phyloP scores from a whole-genome alignment of 2,113 vertebrate genomes.

The Fregata magnificens region DNA sequence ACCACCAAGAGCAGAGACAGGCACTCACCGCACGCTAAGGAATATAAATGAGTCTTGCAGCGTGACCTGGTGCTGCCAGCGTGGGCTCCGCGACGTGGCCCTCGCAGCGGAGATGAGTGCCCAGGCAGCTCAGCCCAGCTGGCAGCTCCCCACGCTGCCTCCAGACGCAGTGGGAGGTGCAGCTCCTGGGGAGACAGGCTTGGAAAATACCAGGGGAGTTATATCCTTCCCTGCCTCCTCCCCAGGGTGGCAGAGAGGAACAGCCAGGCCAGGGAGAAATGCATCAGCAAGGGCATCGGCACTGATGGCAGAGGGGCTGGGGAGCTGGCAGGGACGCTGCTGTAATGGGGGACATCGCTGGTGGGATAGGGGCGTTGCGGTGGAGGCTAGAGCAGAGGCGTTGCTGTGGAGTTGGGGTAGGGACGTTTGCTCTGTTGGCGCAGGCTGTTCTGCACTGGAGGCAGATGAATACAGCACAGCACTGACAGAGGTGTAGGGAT shows the following conservation, averaged over 20 bases:
- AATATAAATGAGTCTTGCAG: not conserved
- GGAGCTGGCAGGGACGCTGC: not conserved
- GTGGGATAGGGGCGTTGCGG: accelerated
- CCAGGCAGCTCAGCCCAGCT: not conserved
- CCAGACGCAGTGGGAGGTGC: not conserved
- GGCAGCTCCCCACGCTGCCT: not conserved
- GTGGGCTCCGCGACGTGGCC: accelerated
- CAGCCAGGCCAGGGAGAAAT: not conserved
- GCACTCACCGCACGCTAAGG: accelerated
- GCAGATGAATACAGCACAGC: not conserved
- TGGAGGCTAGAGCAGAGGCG: accelerated
- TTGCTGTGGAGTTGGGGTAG: not conserved
- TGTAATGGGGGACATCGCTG: not conserved
- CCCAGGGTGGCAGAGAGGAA: not conserved
- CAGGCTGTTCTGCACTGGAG: not conserved
- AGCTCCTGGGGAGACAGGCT: not conserved
- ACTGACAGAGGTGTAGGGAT: not conserved
- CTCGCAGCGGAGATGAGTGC: not conserved
- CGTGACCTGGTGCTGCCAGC: not conserved
- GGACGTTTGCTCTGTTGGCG: accelerated
- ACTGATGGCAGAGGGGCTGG: not conserved
- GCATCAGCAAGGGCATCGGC: accelerated
- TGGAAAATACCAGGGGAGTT: not conserved
- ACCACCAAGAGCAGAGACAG: not conserved
- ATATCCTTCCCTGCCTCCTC: not conserved